A percentile compares a stretch with the other conserved stretches of the same genome.
Conservation (phyloP, 2,797 vertebrate genomes). For the Darevskia nairensis region DNA sequence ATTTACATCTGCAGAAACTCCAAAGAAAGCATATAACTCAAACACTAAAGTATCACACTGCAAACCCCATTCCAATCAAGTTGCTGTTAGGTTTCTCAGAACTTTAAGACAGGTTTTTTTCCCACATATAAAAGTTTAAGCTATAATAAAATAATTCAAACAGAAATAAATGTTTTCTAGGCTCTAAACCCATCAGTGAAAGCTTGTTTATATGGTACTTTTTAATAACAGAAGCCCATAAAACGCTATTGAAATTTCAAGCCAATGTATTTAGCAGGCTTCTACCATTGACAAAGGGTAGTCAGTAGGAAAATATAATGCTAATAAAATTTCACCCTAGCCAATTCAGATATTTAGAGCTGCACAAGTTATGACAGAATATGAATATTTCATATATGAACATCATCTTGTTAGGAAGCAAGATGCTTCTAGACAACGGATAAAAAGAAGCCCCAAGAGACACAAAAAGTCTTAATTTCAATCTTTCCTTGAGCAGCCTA, state of each 20-base stretch:
- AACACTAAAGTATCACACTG: not conserved
- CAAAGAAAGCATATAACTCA: not conserved
- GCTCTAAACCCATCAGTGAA: not conserved
- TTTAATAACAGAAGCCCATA: slow-evolving; percentile 54
- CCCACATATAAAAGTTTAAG: not conserved
- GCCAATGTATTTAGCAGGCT: slow-evolving; percentile 60
- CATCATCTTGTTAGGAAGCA: slow-evolving; percentile 38
- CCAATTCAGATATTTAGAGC: slow-evolving; percentile 49
- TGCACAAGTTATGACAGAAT: slow-evolving; percentile 54
- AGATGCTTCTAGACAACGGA: slow-evolving; percentile 35
- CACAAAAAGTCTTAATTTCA: slow-evolving; percentile 47
- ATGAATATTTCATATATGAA: slow-evolving; percentile 70
- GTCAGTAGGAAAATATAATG: slow-evolving; percentile 70
- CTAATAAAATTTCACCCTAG: slow-evolving; percentile 62
- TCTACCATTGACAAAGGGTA: slow-evolving; percentile 57
- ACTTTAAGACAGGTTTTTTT: not conserved
- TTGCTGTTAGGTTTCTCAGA: not conserved
- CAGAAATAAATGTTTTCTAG: not conserved
- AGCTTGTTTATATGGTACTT: slow-evolving; percentile 2
- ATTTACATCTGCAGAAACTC: not conserved
- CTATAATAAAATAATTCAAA: not conserved
- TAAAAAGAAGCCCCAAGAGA: slow-evolving; percentile 37
- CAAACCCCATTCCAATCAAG: not conserved
- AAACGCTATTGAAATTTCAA: slow-evolving; percentile 53
- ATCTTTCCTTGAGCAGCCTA: slow-evolving; percentile 30